Percentiles rank a stretch among this genome's conserved stretches.
These are phyloP conservation scores for Aleiodes leptofemur DNA, from an alignment of 2,888 invertebrate species.

Conservation along the genomic window DNA sequence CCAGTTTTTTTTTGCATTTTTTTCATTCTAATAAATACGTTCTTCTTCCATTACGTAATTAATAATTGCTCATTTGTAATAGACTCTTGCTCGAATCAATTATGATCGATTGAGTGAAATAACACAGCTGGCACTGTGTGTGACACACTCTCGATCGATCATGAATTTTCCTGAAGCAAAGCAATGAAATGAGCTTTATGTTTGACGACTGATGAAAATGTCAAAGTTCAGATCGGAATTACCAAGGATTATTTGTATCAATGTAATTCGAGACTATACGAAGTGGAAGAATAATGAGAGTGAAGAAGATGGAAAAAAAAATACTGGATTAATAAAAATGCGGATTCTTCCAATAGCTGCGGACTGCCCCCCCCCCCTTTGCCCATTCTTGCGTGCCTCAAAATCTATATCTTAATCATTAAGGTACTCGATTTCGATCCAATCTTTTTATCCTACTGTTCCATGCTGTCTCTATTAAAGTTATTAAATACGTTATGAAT, in stretches of 20 bases:
- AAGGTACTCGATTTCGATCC: conserved; percentile 53
- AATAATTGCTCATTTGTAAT: conserved; percentile 4
- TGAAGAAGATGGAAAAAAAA: not conserved
- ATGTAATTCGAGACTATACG: conserved; percentile 35
- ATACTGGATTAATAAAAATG: conserved; percentile 42
- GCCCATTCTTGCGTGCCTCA: conserved; percentile 74
- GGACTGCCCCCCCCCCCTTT: conserved; percentile 65
- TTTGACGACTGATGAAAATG: not conserved
- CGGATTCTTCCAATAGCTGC: conserved; percentile 71
- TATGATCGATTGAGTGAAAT: conserved; percentile 15
- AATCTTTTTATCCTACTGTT: conserved; percentile 37
- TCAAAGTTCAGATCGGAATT: not conserved
- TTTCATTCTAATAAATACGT: not conserved
- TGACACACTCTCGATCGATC: conserved; percentile 2
- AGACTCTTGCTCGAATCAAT: not conserved
- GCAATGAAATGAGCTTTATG: conserved; percentile 5
- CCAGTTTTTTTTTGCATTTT: too few species aligned
- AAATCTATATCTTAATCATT: conserved; percentile 61
- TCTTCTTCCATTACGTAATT: not conserved
- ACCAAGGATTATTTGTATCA: conserved; percentile 4
- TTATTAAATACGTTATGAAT: conserved; percentile 3
- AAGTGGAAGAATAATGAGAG: conserved; percentile 33
- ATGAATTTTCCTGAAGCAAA: conserved; percentile 20
- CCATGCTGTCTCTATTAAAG: conserved; percentile 22
- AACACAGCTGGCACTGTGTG: conserved; percentile 19